Evolutionary conservation across 2,113 vertebrate genomes (phyloP), one percentile per base, ranked within the genome.

Genomic region (Mesitornis unicolor): DNA sequence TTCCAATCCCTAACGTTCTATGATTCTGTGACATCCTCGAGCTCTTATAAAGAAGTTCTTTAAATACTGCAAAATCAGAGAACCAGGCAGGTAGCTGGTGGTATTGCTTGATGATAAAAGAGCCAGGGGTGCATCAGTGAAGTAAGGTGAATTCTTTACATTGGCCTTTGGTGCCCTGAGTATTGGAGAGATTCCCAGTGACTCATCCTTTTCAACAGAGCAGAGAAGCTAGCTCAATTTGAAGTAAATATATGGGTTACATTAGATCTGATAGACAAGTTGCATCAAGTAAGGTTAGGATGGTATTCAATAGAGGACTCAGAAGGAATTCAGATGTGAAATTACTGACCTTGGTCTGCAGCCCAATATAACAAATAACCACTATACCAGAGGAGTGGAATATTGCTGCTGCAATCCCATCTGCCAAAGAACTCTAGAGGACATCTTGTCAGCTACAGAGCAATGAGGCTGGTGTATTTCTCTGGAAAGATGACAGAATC

Each of bases 281-380:
- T 86, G 28, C 18, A 74, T 51, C 45, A 24, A 25, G 31, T 80
- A 73, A 53, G 7, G 31, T 36, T 80, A 36, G 36, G 25, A 57
- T 61, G 26, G 22, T 73, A 61, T 40, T 90, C 80, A 38, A 31
- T 54, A 48, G 89, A 86, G 68, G 68, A 65, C 50, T 83, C 71
- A 35, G 76, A 65, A 84, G 19, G 64, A 65, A 77, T 90, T 94
- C 80, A 84, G 42, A 77, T 77, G 28, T 65, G 71, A 89, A 96
- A 89, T 84, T 81, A 77, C 22, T 9, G 28, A 84, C 33, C 26
- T 36, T 59, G 68, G 35, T 77, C 47, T 75, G 80, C 45, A 93
- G 50, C 35, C 43, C 33, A 81, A 26, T 13, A 50, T 57, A 80
- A 42, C 45, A 89, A 94, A 78, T 13, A 70, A 5, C 35, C 2